Conservation (phyloP, 2,888 invertebrate genomes). For the Amphipoea oculea region DNA sequence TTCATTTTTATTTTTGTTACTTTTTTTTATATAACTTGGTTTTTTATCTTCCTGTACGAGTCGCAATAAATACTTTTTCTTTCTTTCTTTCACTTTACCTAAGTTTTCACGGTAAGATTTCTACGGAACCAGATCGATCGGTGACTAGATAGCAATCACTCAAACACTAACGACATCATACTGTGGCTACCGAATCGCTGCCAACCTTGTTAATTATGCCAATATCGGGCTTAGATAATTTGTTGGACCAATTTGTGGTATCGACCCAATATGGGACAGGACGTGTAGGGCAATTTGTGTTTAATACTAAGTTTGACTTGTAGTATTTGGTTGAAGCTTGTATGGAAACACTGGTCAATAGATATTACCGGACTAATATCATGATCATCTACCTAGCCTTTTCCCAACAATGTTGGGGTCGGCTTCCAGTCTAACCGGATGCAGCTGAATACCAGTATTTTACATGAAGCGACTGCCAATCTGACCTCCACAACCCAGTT, state of each 20-base stretch:
- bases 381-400: no score
- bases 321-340: not conserved
- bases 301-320: conserved; percentile 8
- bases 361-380: not conserved
- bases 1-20: no score
- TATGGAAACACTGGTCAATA: not conserved
- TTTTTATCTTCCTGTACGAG: no score
- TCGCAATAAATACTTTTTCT: no score
- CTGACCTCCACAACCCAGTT: no score
- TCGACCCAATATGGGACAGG: conserved; percentile 14
- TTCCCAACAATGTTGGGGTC: no score
- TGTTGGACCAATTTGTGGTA: conserved; percentile 29
- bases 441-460: no score
- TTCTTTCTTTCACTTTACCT: not conserved
- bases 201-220: conserved; percentile 44
- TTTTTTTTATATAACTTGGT: no score
- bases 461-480: no score
- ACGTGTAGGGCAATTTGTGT: conserved; percentile 18
- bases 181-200: conserved; percentile 33
- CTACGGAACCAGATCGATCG: not conserved
- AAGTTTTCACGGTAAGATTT: not conserved
- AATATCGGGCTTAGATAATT: conserved; percentile 48
- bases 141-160: conserved; percentile 25
- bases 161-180: conserved; percentile 28
- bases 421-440: no score